Conservation (phyloP, 2,888 invertebrate species). For the Notodonta dromedarius region DNA sequence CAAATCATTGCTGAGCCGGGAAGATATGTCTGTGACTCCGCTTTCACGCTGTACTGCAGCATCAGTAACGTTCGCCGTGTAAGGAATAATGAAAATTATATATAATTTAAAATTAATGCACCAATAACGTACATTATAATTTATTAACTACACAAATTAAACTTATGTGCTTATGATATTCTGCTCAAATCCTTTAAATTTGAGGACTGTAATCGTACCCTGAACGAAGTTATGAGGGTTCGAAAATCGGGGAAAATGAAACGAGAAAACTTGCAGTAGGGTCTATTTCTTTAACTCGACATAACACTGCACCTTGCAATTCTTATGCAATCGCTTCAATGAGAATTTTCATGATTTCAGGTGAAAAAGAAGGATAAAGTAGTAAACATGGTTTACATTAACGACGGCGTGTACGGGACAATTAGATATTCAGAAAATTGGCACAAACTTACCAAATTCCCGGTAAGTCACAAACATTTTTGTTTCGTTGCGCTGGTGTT, state of each 20-base stretch:
- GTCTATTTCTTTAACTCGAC: too few species aligned
- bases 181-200: too few species aligned
- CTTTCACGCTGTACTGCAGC: slow-evolving; percentile 46
- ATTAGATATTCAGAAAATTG: slow-evolving; percentile 45
- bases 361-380: slow-evolving; percentile 40
- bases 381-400: slow-evolving; percentile 51
- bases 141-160: too few species aligned
- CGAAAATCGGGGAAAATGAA: too few species aligned
- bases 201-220: too few species aligned
- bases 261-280: too few species aligned
- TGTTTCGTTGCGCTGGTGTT: background rate
- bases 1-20: slow-evolving; percentile 55
- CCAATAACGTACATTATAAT: too few species aligned
- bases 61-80: slow-evolving; percentile 46
- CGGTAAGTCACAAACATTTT: slow-evolving; percentile 32
- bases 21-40: slow-evolving; percentile 47
- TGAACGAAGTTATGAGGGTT: too few species aligned
- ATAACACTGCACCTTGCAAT: too few species aligned
- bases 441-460: slow-evolving; percentile 46
- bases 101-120: too few species aligned
- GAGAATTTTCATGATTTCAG: slow-evolving; percentile 29
- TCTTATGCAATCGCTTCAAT: too few species aligned
- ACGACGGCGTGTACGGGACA: slow-evolving; percentile 50
- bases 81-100: slow-evolving; percentile 12
- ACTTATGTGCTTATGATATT: too few species aligned